phyloP scores from a whole-genome alignment of 2,888 invertebrate genomes.

The Cordilura impudica region DNA sequence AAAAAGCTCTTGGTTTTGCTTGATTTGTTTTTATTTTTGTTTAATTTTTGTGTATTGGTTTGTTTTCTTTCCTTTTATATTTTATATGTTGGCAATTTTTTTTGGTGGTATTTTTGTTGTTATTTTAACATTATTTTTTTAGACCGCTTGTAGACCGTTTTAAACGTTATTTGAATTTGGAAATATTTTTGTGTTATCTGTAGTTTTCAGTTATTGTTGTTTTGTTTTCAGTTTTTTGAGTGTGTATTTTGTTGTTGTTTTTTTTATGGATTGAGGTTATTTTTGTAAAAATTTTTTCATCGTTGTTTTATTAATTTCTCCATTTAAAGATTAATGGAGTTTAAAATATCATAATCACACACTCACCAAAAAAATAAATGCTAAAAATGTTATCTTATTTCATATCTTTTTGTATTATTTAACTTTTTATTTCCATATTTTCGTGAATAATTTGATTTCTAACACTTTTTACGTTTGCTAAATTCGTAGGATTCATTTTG shows the following conservation, averaged over 20 bases:
- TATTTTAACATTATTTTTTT: slow-evolving; percentile 16
- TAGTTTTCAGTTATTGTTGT: too few species aligned
- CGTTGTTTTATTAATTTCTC: slow-evolving; percentile 52
- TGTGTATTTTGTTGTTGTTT: slow-evolving; percentile 25
- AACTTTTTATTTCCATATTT: neutral
- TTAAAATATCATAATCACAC: slow-evolving; percentile 7
- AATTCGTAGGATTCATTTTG: neutral
- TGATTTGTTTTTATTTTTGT: slow-evolving; percentile 39
- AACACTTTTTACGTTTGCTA: slow-evolving; percentile 8
- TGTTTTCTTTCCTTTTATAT: slow-evolving; percentile 1
- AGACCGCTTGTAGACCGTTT: slow-evolving; percentile 1
- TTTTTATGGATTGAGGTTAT: slow-evolving; percentile 37
- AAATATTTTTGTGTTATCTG: slow-evolving; percentile 38
- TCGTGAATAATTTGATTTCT: slow-evolving; percentile 35
- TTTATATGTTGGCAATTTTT: slow-evolving; percentile 34
- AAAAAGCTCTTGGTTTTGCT: neutral
- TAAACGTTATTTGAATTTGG: slow-evolving; percentile 55
- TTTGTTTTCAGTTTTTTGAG: slow-evolving; percentile 13
- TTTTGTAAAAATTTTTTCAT: slow-evolving; percentile 38
- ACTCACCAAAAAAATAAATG: neutral
- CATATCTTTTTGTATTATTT: slow-evolving; percentile 1
- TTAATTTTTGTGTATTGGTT: slow-evolving; percentile 22
- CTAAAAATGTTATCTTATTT: neutral
- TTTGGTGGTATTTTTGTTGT: slow-evolving; percentile 1
- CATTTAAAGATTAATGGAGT: slow-evolving; percentile 43